phyloP scores from a whole-genome alignment of 2,797 vertebrate genomes.

The Euphonia xanthogaster region DNA sequence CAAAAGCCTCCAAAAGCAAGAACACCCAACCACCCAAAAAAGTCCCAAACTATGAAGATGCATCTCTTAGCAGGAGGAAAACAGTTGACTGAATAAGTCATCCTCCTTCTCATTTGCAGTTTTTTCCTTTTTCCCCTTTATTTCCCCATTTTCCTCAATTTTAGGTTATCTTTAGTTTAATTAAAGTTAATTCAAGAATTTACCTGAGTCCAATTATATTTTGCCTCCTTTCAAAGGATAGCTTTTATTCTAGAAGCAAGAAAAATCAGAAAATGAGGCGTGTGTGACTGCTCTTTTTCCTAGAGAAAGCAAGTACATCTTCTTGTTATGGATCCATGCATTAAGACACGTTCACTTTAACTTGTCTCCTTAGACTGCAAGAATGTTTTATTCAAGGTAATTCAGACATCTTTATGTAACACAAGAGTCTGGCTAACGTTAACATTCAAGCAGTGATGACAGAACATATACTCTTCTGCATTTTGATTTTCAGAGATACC shows the following conservation, averaged over 20 bases:
- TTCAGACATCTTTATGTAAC: not conserved
- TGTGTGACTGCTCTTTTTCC: not conserved
- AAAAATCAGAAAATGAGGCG: not conserved
- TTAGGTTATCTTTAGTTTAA: not conserved
- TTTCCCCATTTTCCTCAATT: not conserved
- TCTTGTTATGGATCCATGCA: not conserved
- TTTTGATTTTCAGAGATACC: not conserved
- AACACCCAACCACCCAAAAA: rapidly evolving
- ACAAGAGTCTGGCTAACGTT: not conserved
- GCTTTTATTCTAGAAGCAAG: not conserved
- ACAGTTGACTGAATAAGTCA: not conserved
- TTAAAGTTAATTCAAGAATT: not conserved
- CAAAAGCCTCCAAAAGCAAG: not conserved
- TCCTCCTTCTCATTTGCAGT: not conserved
- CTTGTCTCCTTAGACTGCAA: not conserved
- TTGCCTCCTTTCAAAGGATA: not conserved
- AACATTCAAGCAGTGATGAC: not conserved
- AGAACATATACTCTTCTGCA: not conserved
- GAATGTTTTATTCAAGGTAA: not conserved
- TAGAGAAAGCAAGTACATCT: not conserved
- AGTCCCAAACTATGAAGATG: not conserved
- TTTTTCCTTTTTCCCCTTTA: not conserved
- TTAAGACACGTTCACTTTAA: not conserved
- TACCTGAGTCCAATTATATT: not conserved
- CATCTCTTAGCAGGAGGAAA: not conserved